Evolutionary conservation across 2,113 vertebrate species (phyloP).

Genomic region (Mobula birostris): DNA sequence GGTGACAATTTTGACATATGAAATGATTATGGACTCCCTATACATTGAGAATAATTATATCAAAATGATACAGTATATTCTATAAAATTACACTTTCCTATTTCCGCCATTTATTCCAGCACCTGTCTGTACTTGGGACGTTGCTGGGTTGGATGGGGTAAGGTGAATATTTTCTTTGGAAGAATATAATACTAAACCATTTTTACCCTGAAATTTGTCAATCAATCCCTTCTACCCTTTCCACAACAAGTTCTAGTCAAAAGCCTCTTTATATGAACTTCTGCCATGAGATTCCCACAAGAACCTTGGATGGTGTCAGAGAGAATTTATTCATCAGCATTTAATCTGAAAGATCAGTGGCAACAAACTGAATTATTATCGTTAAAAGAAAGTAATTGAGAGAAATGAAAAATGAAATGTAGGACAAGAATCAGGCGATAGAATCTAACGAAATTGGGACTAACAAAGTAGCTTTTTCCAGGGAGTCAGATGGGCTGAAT

Average conservation of each 20-base stretch:
- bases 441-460: too few relatives aligned
- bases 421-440: too few relatives aligned
- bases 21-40: neutral
- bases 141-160: neutral
- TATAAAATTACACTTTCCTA: neutral
- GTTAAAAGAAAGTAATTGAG: too few relatives aligned
- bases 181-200: neutral
- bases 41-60: neutral
- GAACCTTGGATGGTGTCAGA: too few relatives aligned
- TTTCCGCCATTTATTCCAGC: neutral
- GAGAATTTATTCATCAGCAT: too few relatives aligned
- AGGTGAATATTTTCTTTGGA: neutral
- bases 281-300: too few relatives aligned
- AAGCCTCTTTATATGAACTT: neutral
- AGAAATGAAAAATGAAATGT: too few relatives aligned
- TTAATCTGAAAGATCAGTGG: too few relatives aligned
- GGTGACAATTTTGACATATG: neutral
- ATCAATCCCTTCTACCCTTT: neutral
- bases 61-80: neutral
- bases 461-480: too few relatives aligned
- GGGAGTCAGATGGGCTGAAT: too few relatives aligned
- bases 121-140: neutral
- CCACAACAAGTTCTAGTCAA: neutral
- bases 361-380: too few relatives aligned
- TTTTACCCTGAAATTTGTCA: neutral